These are phyloP conservation scores for Mola mola DNA, from an alignment of 2,113 vertebrate genomes.

Conservation along the genomic window DNA sequence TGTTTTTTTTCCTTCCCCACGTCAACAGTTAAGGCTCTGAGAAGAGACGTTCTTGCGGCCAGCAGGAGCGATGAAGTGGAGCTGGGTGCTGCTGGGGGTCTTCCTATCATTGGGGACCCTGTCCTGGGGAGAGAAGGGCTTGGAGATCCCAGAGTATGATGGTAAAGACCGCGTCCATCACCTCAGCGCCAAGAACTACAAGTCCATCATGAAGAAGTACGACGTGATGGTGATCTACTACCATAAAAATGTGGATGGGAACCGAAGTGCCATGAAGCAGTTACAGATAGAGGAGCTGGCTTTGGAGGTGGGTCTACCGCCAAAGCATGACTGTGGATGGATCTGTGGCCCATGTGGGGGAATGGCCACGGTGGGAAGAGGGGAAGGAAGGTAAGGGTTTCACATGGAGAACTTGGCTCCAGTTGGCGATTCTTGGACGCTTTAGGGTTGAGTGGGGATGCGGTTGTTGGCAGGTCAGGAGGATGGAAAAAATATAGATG, in stretches of 20 bases:
- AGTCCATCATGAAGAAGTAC: slow-evolving; percentile 89
- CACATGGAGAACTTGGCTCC: slow-evolving; percentile 28
- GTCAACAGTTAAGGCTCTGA: slow-evolving; percentile 31
- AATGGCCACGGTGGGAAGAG: slow-evolving; percentile 30
- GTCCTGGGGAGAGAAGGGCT: slow-evolving; percentile 82
- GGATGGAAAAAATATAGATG: slow-evolving; percentile 10
- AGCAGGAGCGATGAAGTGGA: slow-evolving; percentile 78
- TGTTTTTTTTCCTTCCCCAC: slow-evolving; percentile 9
- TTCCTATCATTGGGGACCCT: slow-evolving; percentile 70
- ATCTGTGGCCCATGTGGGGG: slow-evolving; percentile 26
- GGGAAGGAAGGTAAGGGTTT: slow-evolving; percentile 14
- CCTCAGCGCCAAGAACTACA: slow-evolving; percentile 89
- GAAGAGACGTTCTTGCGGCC: slow-evolving; percentile 33
- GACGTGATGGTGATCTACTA: slow-evolving; percentile 92
- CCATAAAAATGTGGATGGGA: slow-evolving; percentile 84
- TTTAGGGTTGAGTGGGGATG: slow-evolving; percentile 8
- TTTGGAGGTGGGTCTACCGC: slow-evolving; percentile 85
- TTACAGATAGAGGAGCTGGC: slow-evolving; percentile 91
- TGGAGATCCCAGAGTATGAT: slow-evolving; percentile 90
- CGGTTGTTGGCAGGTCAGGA: slow-evolving; percentile 6
- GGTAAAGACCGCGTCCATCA: slow-evolving; percentile 88
- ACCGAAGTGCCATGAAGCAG: slow-evolving; percentile 85
- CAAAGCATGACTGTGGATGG: slow-evolving; percentile 45
- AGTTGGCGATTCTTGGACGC: slow-evolving; percentile 13
- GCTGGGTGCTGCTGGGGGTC: slow-evolving; percentile 78